Percentiles rank a stretch among this genome's conserved stretches.
Evolutionary conservation across 2,797 vertebrate species (phyloP).

Genomic region (Eupleurogrammus muticus): DNA sequence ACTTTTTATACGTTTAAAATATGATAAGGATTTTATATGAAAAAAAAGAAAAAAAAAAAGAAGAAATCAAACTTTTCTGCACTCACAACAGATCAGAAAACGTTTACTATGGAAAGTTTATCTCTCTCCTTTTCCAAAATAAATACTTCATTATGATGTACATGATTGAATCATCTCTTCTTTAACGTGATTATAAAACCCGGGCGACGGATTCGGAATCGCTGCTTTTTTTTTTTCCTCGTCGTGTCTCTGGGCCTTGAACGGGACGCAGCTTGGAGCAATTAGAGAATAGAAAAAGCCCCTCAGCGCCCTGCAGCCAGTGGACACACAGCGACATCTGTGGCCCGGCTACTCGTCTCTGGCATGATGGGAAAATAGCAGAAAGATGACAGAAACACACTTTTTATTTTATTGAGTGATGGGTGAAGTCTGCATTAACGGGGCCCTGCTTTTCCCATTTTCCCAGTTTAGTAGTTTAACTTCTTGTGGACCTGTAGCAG

Average conservation of each 20-base stretch:
- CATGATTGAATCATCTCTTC: slow-evolving; percentile 39
- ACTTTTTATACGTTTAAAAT: slow-evolving; percentile 85
- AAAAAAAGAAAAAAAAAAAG: slow-evolving; percentile 69
- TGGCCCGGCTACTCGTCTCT: slow-evolving; percentile 61
- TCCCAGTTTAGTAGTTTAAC: too few species aligned
- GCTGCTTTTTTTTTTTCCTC: too few species aligned
- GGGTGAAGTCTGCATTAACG: slow-evolving; percentile 2
- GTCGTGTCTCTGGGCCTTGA: slow-evolving; percentile 62
- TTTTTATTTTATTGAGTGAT: slow-evolving; percentile 7
- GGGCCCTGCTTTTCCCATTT: too few species aligned
- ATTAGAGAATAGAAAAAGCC: slow-evolving; percentile 79
- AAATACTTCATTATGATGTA: slow-evolving; percentile 79
- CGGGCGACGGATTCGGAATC: too few species aligned
- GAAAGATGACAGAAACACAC: slow-evolving; percentile 41
- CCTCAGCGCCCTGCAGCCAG: slow-evolving; percentile 68
- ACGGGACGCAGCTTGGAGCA: slow-evolving; percentile 84
- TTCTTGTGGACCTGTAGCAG: too few species aligned
- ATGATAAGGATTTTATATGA: slow-evolving; percentile 84
- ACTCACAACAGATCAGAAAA: slow-evolving; percentile 79
- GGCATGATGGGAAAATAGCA: slow-evolving; percentile 56
- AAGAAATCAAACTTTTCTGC: slow-evolving; percentile 78
- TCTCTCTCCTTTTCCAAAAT: slow-evolving; percentile 85
- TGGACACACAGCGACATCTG: slow-evolving; percentile 78
- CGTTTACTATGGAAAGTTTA: slow-evolving; percentile 85
- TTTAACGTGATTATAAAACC: too few species aligned